Evolutionary conservation across 2,888 invertebrate genomes (phyloP).

Genomic region (Noctuana brunneofusca): DNA sequence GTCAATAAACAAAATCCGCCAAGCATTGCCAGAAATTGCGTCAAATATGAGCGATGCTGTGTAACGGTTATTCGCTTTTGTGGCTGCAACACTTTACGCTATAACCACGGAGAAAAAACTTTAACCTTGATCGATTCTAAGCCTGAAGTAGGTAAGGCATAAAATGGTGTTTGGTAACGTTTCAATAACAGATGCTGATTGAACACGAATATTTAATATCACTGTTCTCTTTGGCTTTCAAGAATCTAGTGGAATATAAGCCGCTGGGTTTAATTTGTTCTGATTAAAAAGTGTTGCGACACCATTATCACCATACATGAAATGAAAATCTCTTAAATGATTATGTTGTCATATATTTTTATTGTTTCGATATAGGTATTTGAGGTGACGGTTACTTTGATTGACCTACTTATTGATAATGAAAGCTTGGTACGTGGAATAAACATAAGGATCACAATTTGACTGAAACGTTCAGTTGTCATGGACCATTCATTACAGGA

Average conservation of each 20-base stretch:
- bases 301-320: no score
- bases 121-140: conserved; percentile 38
- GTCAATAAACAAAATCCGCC: conserved; percentile 21
- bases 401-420: no score
- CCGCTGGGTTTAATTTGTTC: neutral
- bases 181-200: conserved; percentile 16
- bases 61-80: conserved; percentile 43
- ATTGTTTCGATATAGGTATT: no score
- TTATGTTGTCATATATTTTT: no score
- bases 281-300: no score
- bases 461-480: neutral
- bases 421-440: no score
- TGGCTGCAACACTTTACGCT: conserved; percentile 39
- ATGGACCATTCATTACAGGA: neutral
- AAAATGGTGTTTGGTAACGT: conserved; percentile 27
- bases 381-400: no score
- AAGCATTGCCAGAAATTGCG: conserved; percentile 23
- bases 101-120: conserved; percentile 39
- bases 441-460: no score
- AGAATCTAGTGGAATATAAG: neutral
- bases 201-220: neutral
- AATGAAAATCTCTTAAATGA: no score
- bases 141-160: conserved; percentile 10
- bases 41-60: conserved; percentile 32
- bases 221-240: neutral